Evolutionary conservation across 2,888 invertebrate genomes (phyloP).

Genomic region (Lycocerus yunnanus): DNA sequence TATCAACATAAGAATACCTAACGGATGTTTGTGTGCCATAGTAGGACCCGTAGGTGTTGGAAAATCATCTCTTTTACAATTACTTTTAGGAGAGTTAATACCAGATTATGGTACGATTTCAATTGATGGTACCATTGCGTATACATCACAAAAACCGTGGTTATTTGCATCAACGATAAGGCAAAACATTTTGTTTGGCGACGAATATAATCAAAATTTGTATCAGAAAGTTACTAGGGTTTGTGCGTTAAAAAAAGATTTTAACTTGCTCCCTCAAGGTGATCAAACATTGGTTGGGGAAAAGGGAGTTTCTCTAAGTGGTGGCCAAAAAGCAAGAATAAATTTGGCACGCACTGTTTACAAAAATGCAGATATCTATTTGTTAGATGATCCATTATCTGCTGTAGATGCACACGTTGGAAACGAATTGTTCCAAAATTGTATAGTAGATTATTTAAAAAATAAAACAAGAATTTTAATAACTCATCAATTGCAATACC

Average conservation of each 20-base stretch:
- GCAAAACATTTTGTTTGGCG: constrained; percentile 73
- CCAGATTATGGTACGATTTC: constrained; percentile 57
- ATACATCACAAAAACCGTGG: constrained; percentile 73
- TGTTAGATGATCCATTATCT: constrained; percentile 80
- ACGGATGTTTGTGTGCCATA: constrained; percentile 67
- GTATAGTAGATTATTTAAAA: constrained; percentile 62
- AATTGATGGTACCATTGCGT: constrained; percentile 61
- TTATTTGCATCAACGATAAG: constrained; percentile 62
- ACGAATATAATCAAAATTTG: constrained; percentile 53
- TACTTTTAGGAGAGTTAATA: constrained; percentile 63
- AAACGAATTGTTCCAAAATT: constrained; percentile 74
- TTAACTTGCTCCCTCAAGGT: constrained; percentile 63
- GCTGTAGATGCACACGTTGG: constrained; percentile 81
- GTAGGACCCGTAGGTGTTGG: constrained; percentile 91
- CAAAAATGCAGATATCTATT: constrained; percentile 73
- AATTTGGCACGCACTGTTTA: constrained; percentile 80
- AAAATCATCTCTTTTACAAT: constrained; percentile 62
- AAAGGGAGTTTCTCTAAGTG: constrained; percentile 75
- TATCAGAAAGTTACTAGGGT: constrained; percentile 61
- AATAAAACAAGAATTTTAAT: constrained; percentile 68
- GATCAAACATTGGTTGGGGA: constrained; percentile 67
- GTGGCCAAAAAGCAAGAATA: constrained; percentile 81
- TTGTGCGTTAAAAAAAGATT: constrained; percentile 67
- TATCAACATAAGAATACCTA: constrained; percentile 55
- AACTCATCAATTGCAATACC: constrained; percentile 73